Evolutionary conservation across 2,888 invertebrate genomes (phyloP), one percentile per base, ranked within the genome.

Genomic region (Apamea crenata): DNA sequence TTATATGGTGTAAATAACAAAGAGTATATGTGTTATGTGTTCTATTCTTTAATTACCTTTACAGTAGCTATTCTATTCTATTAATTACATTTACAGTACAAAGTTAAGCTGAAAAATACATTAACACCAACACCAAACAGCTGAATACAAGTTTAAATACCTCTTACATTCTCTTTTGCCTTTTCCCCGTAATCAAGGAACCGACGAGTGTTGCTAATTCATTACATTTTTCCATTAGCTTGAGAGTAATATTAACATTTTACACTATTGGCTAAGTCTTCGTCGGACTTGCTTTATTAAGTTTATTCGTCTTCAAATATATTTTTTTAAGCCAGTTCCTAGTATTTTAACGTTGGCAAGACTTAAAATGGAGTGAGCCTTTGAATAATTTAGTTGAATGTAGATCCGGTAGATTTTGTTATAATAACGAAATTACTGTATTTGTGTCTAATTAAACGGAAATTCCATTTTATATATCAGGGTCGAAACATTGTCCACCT

Each of bases 181-280:
- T 61, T 69, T 68, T 73, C 77, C 71, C 47, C 53, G 74, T 78
- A 83, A 83, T 84, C 78, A 86, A 77, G 50, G 53, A 82, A 61
- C 77, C 68, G 65, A 71, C 83, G 74, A 84, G 76, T 84, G 66
- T 47, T 75, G 67, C 75, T 87, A 85, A 87, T 84, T 85, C 87
- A 75, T 84, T 86, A 86, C 72, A 44, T 71, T 83, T 74, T 44
- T 71, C 79, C 74, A 79, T 86, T 82, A 82, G 73, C 69, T 70
- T 67, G 50, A 83, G 74, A 86, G 79, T 71, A 86, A 76, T 77
- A 85, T 81, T 81, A 81, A 81, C 72, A 86, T 74, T 87, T 81
- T 81, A 81, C 76, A 77, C 84, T 85, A 87, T 85, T 84, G 74
- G 70, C 74, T 74, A 56, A 84, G 77, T 70, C 67, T 59, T 36